Conservation (phyloP, 2,797 vertebrate genomes). For the Typhlichthys subterraneus region DNA sequence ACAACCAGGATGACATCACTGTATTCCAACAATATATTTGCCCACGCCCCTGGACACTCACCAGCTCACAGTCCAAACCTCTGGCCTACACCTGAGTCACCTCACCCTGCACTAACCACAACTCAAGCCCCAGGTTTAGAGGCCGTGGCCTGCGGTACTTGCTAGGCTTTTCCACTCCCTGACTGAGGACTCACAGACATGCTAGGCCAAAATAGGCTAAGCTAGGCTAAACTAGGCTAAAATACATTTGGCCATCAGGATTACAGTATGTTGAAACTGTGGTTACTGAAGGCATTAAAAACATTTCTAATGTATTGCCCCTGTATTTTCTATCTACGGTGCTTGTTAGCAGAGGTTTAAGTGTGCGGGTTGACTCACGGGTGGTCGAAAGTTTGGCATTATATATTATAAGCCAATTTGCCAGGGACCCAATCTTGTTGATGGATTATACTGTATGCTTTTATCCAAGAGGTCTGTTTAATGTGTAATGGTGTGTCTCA, state of each 20-base stretch:
- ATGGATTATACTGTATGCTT: neutral
- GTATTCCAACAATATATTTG: constrained; percentile 48
- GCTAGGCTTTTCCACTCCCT: constrained; percentile 1
- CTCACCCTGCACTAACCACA: constrained; percentile 34
- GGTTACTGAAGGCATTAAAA: constrained; percentile 42
- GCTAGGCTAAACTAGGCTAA: constrained; percentile 29
- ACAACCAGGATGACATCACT: constrained; percentile 10
- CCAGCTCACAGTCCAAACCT: constrained; percentile 22
- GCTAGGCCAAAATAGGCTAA: constrained; percentile 1
- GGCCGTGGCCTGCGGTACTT: constrained; percentile 6
- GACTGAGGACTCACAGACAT: constrained; percentile 10
- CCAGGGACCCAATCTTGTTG: constrained; percentile 6
- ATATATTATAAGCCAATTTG: constrained; percentile 9
- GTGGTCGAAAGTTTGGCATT: constrained; percentile 19
- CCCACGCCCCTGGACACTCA: constrained; percentile 58
- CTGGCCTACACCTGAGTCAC: constrained; percentile 38
- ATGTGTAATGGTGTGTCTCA: neutral
- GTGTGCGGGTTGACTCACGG: constrained; percentile 19
- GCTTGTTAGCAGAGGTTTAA: constrained; percentile 32
- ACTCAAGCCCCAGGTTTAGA: constrained; percentile 17
- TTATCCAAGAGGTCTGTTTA: neutral
- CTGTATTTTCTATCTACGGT: constrained; percentile 19
- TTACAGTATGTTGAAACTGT: constrained; percentile 61
- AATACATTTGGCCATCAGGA: constrained; percentile 27
- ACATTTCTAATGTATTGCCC: constrained; percentile 21